Percentiles rank a stretch among this genome's conserved stretches.
Evolutionary conservation across 1,140 invertebrate genomes (phyloP).

Genomic region (Neodiprion pinetum): DNA sequence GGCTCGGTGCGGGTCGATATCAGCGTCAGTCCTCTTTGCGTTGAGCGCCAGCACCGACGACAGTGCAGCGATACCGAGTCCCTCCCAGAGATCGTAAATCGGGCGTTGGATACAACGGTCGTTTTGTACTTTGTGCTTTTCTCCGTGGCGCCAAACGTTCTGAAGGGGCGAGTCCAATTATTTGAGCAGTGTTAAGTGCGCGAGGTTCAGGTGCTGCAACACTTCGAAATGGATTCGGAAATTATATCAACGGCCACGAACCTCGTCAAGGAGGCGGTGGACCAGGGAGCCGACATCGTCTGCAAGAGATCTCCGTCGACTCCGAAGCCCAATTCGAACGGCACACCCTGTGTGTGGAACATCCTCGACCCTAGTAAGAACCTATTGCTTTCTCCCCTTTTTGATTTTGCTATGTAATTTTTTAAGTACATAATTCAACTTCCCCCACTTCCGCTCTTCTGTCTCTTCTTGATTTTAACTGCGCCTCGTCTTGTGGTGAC

Average conservation of each 20-base stretch:
- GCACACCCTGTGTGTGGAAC: conserved; percentile 54
- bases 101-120: neutral
- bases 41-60: conserved; percentile 36
- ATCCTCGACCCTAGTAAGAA: conserved; percentile 53
- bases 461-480: too few species aligned
- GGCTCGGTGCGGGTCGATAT: conserved; percentile 46
- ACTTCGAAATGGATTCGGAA: neutral
- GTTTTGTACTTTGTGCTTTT: neutral
- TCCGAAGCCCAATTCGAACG: conserved; percentile 21
- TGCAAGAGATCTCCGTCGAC: conserved; percentile 39
- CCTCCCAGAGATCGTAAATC: too few species aligned
- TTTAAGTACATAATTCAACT: neutral
- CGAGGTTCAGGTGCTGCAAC: too few species aligned
- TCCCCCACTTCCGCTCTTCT: too few species aligned
- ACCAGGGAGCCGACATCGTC: conserved; percentile 20
- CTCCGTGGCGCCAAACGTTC: too few species aligned
- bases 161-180: neutral
- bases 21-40: conserved; percentile 50
- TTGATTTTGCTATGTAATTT: neutral
- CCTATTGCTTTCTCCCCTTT: neutral
- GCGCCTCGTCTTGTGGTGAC: too few species aligned
- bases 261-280: conserved; percentile 6
- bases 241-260: neutral
- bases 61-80: neutral
- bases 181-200: neutral